A percentile compares a stretch with the other conserved stretches of the same genome.
phyloP scores from a whole-genome alignment of 2,797 vertebrate genomes.

The Dromococcyx pavoninus region DNA sequence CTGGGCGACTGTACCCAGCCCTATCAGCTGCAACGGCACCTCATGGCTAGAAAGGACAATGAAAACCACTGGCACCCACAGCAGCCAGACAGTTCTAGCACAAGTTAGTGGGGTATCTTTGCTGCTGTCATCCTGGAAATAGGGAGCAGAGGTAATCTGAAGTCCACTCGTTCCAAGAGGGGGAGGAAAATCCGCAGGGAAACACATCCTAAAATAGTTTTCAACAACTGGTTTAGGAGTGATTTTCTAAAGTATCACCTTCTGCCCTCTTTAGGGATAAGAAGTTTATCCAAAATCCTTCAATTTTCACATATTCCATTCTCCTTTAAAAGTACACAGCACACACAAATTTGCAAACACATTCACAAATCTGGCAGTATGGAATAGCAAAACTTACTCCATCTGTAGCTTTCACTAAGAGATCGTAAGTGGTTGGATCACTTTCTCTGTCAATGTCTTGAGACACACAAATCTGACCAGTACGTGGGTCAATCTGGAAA shows the following conservation, averaged over 20 bases:
- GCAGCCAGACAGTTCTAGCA: background rate
- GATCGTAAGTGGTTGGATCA: slow-evolving; percentile 81
- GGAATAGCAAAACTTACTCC: slow-evolving; percentile 79
- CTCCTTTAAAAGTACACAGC: background rate
- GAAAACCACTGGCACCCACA: background rate
- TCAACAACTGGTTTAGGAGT: background rate
- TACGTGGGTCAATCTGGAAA: slow-evolving; percentile 82
- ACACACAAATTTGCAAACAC: background rate
- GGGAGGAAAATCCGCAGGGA: background rate
- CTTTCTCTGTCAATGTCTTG: slow-evolving; percentile 88
- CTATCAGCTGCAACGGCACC: background rate
- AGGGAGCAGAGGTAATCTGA: background rate
- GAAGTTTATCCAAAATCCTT: background rate
- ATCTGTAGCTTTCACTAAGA: slow-evolving; percentile 90
- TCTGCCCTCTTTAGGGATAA: background rate
- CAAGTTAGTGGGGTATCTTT: background rate
- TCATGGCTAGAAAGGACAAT: background rate
- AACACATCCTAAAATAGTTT: background rate
- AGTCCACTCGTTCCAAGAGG: background rate
- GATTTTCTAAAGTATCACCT: background rate
- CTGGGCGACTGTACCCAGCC: background rate
- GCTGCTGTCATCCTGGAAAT: background rate
- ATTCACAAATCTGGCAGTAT: background rate
- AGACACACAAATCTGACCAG: slow-evolving; percentile 86
- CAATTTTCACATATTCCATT: background rate